phyloP scores from a whole-genome alignment of 2,113 vertebrate species.

The Apodemus sylvaticus region DNA sequence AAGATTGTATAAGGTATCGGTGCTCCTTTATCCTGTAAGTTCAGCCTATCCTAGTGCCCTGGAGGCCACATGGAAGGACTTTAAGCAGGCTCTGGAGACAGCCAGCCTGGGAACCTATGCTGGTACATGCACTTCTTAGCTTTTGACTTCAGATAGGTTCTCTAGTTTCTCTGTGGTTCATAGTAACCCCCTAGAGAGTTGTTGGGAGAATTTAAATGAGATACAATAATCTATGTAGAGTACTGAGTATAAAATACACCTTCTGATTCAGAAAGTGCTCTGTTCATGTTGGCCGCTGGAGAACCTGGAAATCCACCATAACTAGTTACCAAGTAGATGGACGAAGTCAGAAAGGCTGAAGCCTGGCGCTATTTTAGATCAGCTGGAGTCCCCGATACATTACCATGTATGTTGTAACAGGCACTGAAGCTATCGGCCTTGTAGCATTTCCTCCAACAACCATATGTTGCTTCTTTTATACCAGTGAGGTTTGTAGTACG shows the following conservation, averaged over 20 bases:
- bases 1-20: not conserved
- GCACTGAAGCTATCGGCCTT: not conserved
- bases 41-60: not conserved
- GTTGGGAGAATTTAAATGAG: not conserved
- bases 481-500: not conserved
- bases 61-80: not conserved
- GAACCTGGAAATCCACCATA: not conserved
- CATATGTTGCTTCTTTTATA: not conserved
- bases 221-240: not conserved
- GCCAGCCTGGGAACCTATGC: accelerated
- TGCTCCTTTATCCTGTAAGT: not conserved
- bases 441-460: not conserved
- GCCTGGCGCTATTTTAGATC: not conserved
- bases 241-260: not conserved
- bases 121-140: not conserved
- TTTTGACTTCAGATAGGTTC: not conserved
- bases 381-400: too few relatives aligned
- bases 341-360: not conserved
- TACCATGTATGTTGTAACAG: too few relatives aligned
- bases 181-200: not conserved
- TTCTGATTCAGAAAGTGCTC: not conserved
- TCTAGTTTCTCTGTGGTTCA: not conserved
- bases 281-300: not conserved
- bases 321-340: not conserved
- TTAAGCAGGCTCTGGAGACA: not conserved